Conservation (phyloP, 2,888 invertebrate genomes). For the Amblyjoppa fuscipennis region DNA sequence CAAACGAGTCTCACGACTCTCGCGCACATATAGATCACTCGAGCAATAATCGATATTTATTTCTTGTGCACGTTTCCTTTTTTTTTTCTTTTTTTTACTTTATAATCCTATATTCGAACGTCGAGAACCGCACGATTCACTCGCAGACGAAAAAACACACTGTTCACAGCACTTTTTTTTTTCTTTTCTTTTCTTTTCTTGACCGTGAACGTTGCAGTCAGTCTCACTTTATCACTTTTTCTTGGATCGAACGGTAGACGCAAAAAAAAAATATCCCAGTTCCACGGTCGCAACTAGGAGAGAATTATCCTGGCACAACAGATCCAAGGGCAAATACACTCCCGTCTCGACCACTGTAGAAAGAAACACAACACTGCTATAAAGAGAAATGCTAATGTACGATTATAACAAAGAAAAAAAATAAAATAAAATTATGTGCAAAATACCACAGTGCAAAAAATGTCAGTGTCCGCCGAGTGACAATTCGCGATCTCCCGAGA, state of each 20-base stretch:
- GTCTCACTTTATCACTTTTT: conserved; percentile 6
- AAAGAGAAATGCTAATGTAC: not conserved
- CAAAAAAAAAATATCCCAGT: conserved; percentile 17
- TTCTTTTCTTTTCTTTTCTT: not conserved
- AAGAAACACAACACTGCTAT: conserved; percentile 29
- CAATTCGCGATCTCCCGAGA: conserved; percentile 1
- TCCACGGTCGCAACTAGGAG: conserved; percentile 25
- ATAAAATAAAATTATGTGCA: not conserved
- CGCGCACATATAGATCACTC: conserved; percentile 23
- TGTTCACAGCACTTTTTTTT: conserved; percentile 9
- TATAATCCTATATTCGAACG: conserved; percentile 85
- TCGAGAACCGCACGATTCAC: conserved; percentile 18
- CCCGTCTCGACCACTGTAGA: conserved; percentile 1
- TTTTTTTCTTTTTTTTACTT: conserved; percentile 91
- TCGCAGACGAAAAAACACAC: not conserved
- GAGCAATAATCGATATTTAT: not conserved
- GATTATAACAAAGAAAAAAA: not conserved
- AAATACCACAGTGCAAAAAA: not conserved
- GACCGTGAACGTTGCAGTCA: not conserved
- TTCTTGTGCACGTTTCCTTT: conserved; percentile 86
- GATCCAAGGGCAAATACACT: not conserved
- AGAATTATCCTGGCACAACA: conserved; percentile 55
- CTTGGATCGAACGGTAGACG: not conserved
- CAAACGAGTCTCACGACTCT: conserved; percentile 10
- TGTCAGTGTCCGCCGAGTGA: not conserved